Evolutionary conservation across 2,797 vertebrate genomes (phyloP).

Genomic region (Alcedo atthis): DNA sequence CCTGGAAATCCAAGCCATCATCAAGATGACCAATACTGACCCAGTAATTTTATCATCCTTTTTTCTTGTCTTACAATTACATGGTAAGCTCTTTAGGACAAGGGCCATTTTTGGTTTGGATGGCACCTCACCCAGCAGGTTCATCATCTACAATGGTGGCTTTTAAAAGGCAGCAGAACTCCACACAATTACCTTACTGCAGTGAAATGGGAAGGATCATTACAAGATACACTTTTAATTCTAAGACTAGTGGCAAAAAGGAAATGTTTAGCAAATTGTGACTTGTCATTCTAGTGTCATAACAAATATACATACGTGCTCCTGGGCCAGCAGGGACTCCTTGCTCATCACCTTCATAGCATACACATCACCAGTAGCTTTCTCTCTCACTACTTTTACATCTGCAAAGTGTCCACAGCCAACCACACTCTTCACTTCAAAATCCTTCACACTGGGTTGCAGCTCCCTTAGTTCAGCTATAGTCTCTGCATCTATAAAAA

Average conservation of each 20-base stretch:
- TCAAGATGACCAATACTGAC: not conserved
- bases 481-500: conserved; percentile 86
- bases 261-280: not conserved
- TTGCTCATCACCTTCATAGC: conserved; percentile 97
- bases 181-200: not conserved
- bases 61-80: not conserved
- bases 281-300: not conserved
- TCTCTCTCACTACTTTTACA: conserved; percentile 92
- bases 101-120: not conserved
- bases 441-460: conserved; percentile 87
- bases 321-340: conserved; percentile 79
- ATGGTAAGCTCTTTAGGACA: not conserved
- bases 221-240: not conserved
- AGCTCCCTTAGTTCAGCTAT: conserved; percentile 88
- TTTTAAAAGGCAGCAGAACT: not conserved
- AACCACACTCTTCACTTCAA: conserved; percentile 87
- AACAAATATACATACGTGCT: conserved; percentile 83
- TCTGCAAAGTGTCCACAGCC: conserved; percentile 90
- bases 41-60: not conserved
- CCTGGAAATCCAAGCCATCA: not conserved
- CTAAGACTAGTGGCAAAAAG: not conserved
- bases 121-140: not conserved
- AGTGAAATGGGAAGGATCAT: not conserved
- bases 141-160: not conserved
- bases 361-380: conserved; percentile 88